A percentile compares a stretch with the other conserved stretches of the same genome.
Conservation (phyloP, 2,113 vertebrate genomes). For the Callocephalon fimbriatum region DNA sequence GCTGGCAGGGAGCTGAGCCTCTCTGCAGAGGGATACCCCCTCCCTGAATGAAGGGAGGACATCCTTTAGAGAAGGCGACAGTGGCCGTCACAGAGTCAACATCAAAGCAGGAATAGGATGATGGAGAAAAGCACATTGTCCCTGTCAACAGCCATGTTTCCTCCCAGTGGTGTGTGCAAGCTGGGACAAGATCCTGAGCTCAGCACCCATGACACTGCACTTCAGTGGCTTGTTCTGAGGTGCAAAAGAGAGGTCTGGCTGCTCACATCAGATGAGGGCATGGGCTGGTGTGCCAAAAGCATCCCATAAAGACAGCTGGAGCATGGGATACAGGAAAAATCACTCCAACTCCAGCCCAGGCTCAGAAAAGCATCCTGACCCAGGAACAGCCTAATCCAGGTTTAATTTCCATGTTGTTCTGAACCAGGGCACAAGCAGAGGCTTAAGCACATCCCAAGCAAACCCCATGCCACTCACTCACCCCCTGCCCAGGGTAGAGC, state of each 20-base stretch:
- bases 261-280: not conserved
- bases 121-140: not conserved
- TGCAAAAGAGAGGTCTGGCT: not conserved
- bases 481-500: not conserved
- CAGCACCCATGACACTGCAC: rapidly evolving
- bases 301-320: not conserved
- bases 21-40: not conserved
- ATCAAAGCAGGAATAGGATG: not conserved
- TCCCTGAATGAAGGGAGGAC: not conserved
- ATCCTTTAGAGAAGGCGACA: not conserved
- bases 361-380: not conserved
- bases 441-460: not conserved
- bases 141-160: not conserved
- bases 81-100: not conserved
- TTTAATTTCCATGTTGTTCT: not conserved
- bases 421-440: not conserved
- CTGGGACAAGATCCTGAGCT: not conserved
- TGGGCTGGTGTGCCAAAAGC: not conserved
- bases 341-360: not conserved
- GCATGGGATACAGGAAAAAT: not conserved
- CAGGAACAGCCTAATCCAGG: not conserved
- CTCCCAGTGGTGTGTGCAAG: not conserved
- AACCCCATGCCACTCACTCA: not conserved
- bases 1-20: not conserved
- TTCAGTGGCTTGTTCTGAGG: not conserved